phyloP scores from a whole-genome alignment of 2,888 invertebrate species.

The Holacanthella duospinosa region DNA sequence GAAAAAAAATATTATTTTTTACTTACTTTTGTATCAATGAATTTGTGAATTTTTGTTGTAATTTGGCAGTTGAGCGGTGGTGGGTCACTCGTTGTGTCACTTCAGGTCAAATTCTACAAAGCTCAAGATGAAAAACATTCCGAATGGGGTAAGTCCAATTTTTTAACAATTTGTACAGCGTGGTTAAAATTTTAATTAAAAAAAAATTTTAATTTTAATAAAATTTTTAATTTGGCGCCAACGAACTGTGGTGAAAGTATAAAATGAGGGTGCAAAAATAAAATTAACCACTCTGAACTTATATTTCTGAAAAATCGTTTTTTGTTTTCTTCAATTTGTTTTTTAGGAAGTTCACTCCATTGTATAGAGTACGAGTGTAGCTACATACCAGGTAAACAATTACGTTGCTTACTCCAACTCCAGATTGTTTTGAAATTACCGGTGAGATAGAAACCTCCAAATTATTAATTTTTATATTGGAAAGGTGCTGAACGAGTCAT shows the following conservation, averaged over 20 bases:
- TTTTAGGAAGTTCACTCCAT: conserved; percentile 42
- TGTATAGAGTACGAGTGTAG: conserved; percentile 49
- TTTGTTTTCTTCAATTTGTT: background rate
- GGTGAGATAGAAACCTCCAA: too few species aligned
- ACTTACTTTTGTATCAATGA: too few species aligned
- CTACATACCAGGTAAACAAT: conserved; percentile 37
- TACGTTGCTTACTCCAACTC: background rate
- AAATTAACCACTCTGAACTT: too few species aligned
- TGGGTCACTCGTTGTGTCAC: conserved; percentile 45
- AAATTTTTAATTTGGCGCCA: background rate
- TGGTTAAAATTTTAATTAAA: background rate
- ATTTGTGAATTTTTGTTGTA: too few species aligned
- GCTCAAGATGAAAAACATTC: conserved; percentile 47
- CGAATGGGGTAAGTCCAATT: conserved; percentile 46
- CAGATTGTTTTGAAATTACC: background rate
- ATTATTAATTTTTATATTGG: too few species aligned
- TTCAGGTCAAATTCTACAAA: conserved; percentile 50
- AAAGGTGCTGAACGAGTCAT: conserved; percentile 43
- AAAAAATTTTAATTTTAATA: background rate
- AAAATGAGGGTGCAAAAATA: too few species aligned
- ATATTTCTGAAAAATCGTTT: background rate
- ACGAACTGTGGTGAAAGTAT: too few species aligned
- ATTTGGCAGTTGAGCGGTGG: conserved; percentile 45
- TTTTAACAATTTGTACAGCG: too few species aligned
- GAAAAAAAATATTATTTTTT: conserved; percentile 7